Base-by-base conservation (phyloP, 2,888 invertebrate genomes). In the Heliconius hortense region DNA sequence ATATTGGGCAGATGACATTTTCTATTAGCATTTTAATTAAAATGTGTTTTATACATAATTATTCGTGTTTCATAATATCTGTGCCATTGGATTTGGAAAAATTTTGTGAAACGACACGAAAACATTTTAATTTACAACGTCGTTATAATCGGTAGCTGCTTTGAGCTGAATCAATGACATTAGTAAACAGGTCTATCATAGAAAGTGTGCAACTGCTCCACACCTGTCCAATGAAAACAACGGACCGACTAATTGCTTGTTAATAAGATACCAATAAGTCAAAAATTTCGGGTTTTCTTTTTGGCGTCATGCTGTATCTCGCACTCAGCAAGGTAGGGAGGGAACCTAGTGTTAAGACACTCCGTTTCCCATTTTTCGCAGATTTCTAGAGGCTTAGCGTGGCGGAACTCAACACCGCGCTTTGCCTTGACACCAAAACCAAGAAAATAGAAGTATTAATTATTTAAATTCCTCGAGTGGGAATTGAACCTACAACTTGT, bases 181-280 rank as follows among this genome's bases (percentile, higher is more conserved):
- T 73, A 64, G 69, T 53, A 76, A 81, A 80, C 80, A 76, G 79
- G 80, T 79, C 77, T 66, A 77, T 75, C 79, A 78, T 79, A 81
- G 80, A 80, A 78, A 80, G 79, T 79, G 76, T 75, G 75, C 77
- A 75, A 77, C 73, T 73, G 69, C 60, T 70, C 63, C 68, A 75
- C 81, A 81, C 79, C 80, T 81, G 81, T 74, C 71, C 71, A 74
- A 75, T 76, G 75, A 77, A 77, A 73, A 78, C 76, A 78, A 76
- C 73, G 72, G 74, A 74, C 67, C 24, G 68, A 53, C 75, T 76
- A 75, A 78, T 79, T 79, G 74, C 73, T 66, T 71, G 48, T 75
- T 76, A 76, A 80, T 74, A 74, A 79, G 78, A 75, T 74, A 76
- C 74, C 72, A 76, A 78, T 77, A 74, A 77, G 75, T 78, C 69